Evolutionary conservation across 2,888 invertebrate genomes (phyloP).

Genomic region (Microdon myrmicae): DNA sequence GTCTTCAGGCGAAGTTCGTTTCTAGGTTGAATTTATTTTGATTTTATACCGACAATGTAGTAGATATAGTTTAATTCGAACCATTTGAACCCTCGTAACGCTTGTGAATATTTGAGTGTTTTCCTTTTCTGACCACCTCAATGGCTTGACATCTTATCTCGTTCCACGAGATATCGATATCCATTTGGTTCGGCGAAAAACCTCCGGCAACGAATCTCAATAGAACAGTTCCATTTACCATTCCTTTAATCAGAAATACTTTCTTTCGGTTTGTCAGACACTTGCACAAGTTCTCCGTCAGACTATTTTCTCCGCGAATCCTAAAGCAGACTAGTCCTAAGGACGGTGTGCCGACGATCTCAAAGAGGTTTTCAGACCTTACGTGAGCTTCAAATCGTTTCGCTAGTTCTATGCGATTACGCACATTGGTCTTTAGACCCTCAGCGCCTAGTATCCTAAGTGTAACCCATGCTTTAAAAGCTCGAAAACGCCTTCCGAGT

Average conservation of each 20-base stretch:
- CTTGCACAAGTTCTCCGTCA: constrained; percentile 75
- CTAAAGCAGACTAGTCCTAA: constrained; percentile 88
- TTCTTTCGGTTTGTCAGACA: constrained; percentile 76
- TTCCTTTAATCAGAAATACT: constrained; percentile 80
- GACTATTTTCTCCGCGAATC: constrained; percentile 74
- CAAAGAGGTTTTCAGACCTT: constrained; percentile 75
- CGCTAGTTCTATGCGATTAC: constrained; percentile 77
- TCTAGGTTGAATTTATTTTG: too few species aligned
- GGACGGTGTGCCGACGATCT: constrained; percentile 74
- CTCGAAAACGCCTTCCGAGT: constrained; percentile 81
- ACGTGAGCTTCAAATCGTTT: constrained; percentile 78
- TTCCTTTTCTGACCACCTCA: constrained; percentile 49
- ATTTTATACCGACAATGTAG: too few species aligned
- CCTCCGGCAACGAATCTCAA: constrained; percentile 83
- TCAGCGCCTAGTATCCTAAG: constrained; percentile 80
- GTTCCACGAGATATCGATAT: constrained; percentile 75
- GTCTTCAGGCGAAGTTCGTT: too few species aligned
- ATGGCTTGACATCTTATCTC: constrained; percentile 71
- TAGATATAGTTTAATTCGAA: too few species aligned
- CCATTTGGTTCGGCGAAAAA: constrained; percentile 72
- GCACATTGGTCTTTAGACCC: constrained; percentile 78
- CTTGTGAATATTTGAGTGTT: neutral
- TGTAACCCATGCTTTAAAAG: constrained; percentile 88
- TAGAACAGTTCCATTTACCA: constrained; percentile 72
- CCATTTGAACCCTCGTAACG: too few species aligned